A percentile compares a stretch with the other conserved stretches of the same genome.
phyloP scores from a whole-genome alignment of 2,113 vertebrate genomes.

The Baryphthengus martii region DNA sequence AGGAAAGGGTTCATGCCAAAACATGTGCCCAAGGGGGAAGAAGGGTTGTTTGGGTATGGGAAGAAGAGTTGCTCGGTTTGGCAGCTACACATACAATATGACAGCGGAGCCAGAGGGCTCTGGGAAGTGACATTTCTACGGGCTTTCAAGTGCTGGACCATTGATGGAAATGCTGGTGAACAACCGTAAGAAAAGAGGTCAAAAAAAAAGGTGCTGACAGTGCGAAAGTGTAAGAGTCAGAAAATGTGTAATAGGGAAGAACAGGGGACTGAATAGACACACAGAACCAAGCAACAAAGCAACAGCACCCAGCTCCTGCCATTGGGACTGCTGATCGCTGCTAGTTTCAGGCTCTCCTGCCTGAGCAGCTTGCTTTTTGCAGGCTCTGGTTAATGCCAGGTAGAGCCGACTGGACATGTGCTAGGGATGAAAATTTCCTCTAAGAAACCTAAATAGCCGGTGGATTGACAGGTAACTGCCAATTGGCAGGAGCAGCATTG shows the following conservation, averaged over 20 bases:
- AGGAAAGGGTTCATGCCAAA: neutral
- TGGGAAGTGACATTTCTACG: neutral
- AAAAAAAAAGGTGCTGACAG: neutral
- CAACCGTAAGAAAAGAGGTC: neutral
- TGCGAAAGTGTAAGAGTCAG: neutral
- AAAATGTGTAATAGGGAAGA: neutral
- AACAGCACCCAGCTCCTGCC: rapidly evolving
- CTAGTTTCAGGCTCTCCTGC: neutral
- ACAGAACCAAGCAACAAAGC: neutral
- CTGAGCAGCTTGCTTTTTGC: rapidly evolving
- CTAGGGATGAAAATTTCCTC: neutral
- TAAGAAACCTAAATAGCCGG: neutral
- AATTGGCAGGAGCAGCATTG: neutral
- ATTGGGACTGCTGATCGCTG: rapidly evolving
- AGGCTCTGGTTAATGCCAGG: neutral
- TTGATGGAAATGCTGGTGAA: neutral
- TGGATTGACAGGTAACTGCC: neutral
- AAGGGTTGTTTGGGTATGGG: neutral
- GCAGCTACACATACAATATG: neutral
- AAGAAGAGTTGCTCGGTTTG: neutral
- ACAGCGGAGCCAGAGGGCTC: neutral
- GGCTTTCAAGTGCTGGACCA: neutral
- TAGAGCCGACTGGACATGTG: neutral
- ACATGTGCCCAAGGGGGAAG: neutral
- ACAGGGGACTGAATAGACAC: neutral